phyloP scores from a whole-genome alignment of 2,888 invertebrate genomes.

The Cephus pygmeus region DNA sequence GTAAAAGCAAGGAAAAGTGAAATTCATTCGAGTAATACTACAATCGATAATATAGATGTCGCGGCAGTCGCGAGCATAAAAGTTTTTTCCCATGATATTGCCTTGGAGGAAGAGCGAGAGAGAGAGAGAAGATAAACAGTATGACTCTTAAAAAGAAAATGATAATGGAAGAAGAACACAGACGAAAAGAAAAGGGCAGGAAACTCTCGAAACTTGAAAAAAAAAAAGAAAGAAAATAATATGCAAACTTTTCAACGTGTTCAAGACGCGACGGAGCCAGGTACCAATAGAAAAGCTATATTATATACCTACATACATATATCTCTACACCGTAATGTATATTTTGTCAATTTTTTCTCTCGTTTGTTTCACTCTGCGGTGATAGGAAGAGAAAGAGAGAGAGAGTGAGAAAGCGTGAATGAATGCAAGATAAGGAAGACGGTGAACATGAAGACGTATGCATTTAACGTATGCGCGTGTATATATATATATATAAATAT shows the following conservation, averaged over 20 bases:
- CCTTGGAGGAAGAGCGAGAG: background rate
- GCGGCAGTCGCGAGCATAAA: background rate
- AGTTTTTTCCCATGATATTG: background rate
- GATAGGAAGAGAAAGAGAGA: background rate
- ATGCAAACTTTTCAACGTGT: background rate
- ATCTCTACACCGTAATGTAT: conserved; percentile 8
- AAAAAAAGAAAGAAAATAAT: background rate
- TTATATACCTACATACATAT: conserved; percentile 3
- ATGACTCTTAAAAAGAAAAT: background rate
- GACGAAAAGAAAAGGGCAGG: background rate
- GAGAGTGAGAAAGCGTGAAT: background rate
- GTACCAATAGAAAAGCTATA: background rate
- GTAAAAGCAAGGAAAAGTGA: conserved; percentile 17
- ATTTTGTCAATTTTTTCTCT: conserved; percentile 21
- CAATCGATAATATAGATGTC: background rate
- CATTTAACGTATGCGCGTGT: conserved; percentile 28
- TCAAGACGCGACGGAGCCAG: background rate
- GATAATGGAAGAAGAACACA: background rate
- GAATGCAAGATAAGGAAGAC: background rate
- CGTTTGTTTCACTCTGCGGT: conserved; percentile 8
- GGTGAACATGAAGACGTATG: conserved; percentile 2
- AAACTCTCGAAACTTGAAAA: background rate
- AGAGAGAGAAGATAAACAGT: background rate
- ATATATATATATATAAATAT: background rate
- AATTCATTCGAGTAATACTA: conserved; percentile 7